phyloP scores from a whole-genome alignment of 2,888 invertebrate species.

The Polymixis flavicincta region DNA sequence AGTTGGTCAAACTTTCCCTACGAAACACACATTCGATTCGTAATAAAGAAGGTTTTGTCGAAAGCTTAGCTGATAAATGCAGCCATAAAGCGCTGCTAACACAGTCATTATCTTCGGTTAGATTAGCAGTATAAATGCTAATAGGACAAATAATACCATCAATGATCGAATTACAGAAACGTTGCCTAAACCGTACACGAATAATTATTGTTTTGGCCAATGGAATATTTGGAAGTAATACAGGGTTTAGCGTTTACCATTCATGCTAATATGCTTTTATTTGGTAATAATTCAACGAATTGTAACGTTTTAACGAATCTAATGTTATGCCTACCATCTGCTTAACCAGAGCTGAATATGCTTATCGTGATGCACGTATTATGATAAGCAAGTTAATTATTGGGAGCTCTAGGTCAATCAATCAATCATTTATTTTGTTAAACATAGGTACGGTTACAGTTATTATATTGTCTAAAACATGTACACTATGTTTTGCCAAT shows the following conservation, averaged over 20 bases:
- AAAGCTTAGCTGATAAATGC: constrained; percentile 10
- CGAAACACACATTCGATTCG: not conserved
- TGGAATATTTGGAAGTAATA: constrained; percentile 53
- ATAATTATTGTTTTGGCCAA: constrained; percentile 41
- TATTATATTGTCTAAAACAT: too few relatives aligned
- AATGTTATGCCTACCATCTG: constrained; percentile 12
- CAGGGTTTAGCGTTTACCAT: constrained; percentile 39
- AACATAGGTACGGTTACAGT: too few relatives aligned
- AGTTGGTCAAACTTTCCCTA: not conserved
- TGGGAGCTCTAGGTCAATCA: too few relatives aligned
- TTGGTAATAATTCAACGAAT: constrained; percentile 25
- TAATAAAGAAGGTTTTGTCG: not conserved
- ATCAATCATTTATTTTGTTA: too few relatives aligned
- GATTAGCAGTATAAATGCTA: constrained; percentile 38
- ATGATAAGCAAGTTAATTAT: not conserved
- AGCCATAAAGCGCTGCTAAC: constrained; percentile 7
- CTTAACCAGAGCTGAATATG: not conserved
- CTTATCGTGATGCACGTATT: not conserved
- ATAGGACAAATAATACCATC: constrained; percentile 44
- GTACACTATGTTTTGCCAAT: too few relatives aligned
- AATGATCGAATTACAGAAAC: constrained; percentile 41
- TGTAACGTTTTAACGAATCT: constrained; percentile 3
- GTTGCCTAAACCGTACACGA: constrained; percentile 22
- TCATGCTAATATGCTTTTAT: constrained; percentile 47
- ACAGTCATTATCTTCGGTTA: constrained; percentile 37